A percentile compares a stretch with the other conserved stretches of the same genome.
These are phyloP conservation scores for Drosophila ficusphila DNA, from an alignment of 1,140 invertebrate genomes.

Conservation along the genomic window DNA sequence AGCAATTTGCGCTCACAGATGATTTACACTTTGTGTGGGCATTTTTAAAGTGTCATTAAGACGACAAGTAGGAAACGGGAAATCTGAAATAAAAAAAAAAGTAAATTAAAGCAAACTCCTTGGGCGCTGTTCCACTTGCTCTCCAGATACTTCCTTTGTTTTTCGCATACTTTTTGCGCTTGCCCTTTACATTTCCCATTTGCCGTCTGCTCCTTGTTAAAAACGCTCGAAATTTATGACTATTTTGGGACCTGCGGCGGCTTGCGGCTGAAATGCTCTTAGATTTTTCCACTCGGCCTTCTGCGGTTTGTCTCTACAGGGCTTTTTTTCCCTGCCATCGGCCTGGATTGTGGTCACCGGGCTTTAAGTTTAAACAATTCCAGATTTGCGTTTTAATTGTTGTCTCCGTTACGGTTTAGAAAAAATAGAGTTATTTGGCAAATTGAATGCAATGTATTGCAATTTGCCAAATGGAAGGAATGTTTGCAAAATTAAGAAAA, in stretches of 20 bases:
- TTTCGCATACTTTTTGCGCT: slow-evolving; percentile 11
- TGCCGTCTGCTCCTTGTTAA: slow-evolving; percentile 73
- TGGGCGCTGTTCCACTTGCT: slow-evolving; percentile 55
- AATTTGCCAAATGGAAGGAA: background rate
- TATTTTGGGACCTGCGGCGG: slow-evolving; percentile 73
- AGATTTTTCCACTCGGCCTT: slow-evolving; percentile 58
- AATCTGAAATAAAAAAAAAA: slow-evolving; percentile 30
- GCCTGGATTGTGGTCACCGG: slow-evolving; percentile 35
- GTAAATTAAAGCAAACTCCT: slow-evolving; percentile 74
- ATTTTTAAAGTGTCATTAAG: slow-evolving; percentile 51
- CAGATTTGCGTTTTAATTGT: slow-evolving; percentile 56
- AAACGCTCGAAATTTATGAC: slow-evolving; percentile 75
- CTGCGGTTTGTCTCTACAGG: slow-evolving; percentile 35
- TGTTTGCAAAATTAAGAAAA: background rate
- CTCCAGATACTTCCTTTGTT: slow-evolving; percentile 30
- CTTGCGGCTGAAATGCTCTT: slow-evolving; percentile 60
- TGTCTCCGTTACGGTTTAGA: slow-evolving; percentile 5
- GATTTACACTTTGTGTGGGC: slow-evolving; percentile 28
- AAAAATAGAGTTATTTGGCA: slow-evolving; percentile 9
- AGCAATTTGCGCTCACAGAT: slow-evolving; percentile 20
- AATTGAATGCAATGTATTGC: slow-evolving; percentile 2
- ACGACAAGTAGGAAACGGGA: background rate
- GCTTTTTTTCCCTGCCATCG: slow-evolving; percentile 27
- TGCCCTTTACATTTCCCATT: slow-evolving; percentile 50
- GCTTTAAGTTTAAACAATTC: slow-evolving; percentile 47